A percentile compares a stretch with the other conserved stretches of the same genome.
Conservation (phyloP, 2,113 vertebrate genomes). For the Catharus minimus region DNA sequence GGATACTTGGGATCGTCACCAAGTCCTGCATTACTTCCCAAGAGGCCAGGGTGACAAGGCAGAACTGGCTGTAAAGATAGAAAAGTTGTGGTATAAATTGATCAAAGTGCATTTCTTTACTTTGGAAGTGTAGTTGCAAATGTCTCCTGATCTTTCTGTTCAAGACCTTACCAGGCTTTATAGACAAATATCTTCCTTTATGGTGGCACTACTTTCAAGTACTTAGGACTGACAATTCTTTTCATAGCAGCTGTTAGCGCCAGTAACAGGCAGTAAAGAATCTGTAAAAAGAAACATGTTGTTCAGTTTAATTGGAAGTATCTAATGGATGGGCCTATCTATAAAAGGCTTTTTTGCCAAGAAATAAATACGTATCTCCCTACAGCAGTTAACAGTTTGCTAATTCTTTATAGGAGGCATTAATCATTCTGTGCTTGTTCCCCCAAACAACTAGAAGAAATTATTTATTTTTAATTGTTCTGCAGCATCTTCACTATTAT, state of each 20-base stretch:
- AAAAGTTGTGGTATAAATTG: not conserved
- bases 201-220: not conserved
- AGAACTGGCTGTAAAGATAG: not conserved
- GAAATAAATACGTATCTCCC: not conserved
- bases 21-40: not conserved
- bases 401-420: not conserved
- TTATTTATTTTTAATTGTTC: slow-evolving; percentile 26
- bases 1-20: not conserved
- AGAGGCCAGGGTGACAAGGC: not conserved
- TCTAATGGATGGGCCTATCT: not conserved
- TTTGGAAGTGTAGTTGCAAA: not conserved
- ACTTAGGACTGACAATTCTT: not conserved
- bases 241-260: not conserved
- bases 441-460: slow-evolving; percentile 6
- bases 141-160: not conserved
- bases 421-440: not conserved
- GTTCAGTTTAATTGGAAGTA: not conserved
- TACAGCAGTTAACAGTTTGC: not conserved
- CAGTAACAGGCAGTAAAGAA: not conserved
- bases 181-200: not conserved
- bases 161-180: not conserved
- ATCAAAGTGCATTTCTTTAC: not conserved
- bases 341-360: not conserved
- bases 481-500: not conserved
- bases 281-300: not conserved